phyloP scores from a whole-genome alignment of 2,113 vertebrate genomes.

The Gulo gulo region DNA sequence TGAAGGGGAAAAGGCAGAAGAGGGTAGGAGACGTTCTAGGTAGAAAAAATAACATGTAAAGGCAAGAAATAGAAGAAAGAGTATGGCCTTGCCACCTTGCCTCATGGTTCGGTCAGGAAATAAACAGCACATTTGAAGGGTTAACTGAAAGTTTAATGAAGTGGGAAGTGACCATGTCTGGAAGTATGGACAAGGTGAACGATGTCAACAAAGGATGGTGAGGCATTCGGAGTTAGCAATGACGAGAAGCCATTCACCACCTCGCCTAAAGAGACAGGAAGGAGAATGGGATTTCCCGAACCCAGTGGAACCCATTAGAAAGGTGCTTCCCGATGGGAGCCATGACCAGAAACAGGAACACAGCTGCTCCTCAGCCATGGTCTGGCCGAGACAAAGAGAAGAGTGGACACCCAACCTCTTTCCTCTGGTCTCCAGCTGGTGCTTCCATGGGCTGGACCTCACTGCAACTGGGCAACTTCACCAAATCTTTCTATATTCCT shows the following conservation, averaged over 20 bases:
- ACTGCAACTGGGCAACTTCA: neutral
- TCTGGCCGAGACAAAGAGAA: neutral
- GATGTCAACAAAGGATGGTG: neutral
- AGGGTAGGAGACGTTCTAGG: neutral
- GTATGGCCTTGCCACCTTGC: neutral
- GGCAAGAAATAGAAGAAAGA: neutral
- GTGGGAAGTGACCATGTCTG: slow-evolving; percentile 8
- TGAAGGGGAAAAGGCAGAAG: slow-evolving; percentile 18
- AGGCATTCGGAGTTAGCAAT: neutral
- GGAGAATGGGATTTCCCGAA: neutral
- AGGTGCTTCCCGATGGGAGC: neutral
- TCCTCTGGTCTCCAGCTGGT: neutral
- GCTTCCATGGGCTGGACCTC: neutral
- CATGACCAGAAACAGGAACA: neutral
- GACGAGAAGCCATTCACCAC: neutral
- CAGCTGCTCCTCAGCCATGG: neutral
- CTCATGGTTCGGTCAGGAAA: neutral
- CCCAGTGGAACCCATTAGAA: neutral
- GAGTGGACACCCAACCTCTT: neutral
- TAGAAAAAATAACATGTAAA: neutral
- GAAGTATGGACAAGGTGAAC: neutral
- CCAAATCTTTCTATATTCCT: neutral
- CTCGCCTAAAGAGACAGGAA: neutral
- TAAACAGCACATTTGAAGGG: neutral
- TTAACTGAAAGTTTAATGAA: slow-evolving; percentile 1